Evolutionary conservation across 2,888 invertebrate genomes (phyloP).

Genomic region (Aporophyla nigra): DNA sequence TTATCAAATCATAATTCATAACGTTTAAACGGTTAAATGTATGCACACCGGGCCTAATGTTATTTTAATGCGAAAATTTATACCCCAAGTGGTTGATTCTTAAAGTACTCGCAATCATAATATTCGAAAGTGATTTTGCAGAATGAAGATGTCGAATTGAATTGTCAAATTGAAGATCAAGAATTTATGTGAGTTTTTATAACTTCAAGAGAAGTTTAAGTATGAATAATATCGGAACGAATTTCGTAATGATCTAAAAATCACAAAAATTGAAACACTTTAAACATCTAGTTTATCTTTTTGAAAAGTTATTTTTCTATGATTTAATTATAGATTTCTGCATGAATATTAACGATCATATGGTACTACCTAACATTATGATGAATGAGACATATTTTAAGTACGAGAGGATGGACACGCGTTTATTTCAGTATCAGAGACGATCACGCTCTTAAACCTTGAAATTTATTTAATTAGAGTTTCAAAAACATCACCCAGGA

Average conservation of each 20-base stretch:
- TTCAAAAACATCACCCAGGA: neutral
- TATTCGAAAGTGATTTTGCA: constrained; percentile 34
- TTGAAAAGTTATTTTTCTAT: neutral
- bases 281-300: neutral
- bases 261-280: constrained; percentile 4
- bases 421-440: neutral
- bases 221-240: constrained; percentile 11
- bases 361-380: too few species aligned
- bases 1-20: constrained; percentile 65
- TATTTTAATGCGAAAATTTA: constrained; percentile 69
- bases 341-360: too few species aligned
- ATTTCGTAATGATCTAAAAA: constrained; percentile 1
- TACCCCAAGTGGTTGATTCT: constrained; percentile 42
- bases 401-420: neutral
- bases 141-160: constrained; percentile 10
- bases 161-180: constrained; percentile 16
- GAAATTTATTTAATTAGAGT: neutral
- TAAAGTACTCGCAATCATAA: constrained; percentile 40
- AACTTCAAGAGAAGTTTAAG: constrained; percentile 19
- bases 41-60: constrained; percentile 62
- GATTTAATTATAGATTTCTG: too few species aligned
- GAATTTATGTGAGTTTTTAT: constrained; percentile 26
- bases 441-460: too few species aligned
- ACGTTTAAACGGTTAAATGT: constrained; percentile 56
- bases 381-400: neutral